Evolutionary conservation across 2,888 invertebrate species (phyloP), one percentile per base, ranked within the genome.

Genomic region (Clanis bilineata): DNA sequence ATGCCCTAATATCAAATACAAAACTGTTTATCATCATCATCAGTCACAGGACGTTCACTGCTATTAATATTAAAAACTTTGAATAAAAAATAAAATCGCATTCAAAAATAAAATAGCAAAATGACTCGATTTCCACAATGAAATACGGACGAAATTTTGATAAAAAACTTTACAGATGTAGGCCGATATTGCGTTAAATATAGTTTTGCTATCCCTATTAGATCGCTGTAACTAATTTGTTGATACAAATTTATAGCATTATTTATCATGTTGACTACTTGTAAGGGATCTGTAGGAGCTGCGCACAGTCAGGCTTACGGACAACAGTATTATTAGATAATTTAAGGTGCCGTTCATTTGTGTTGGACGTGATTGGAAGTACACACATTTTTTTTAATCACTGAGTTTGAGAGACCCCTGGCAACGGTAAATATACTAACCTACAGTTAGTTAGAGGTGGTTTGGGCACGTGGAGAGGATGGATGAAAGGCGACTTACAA

Each of bases 261-360:
- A 85, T 85, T 85, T 83, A 68, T 69, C 86, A 87, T 88, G 91
- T 91, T 91, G 84, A 90, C 91, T 91, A 91, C 91, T 91, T 90
- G 73, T 91, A 91, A 91, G 90, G 71, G 62, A 66, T 47, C 51
- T 73, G 73, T 78, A 85, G 82, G 78, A 79, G 85, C 83, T 82
- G 79, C 71, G 81, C 80, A 47, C 28, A 32, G 71, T 73, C 66
- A 72, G 61, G 67, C 63, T 62, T 39, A 39, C 36, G 32, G 47
- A 47, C 25, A 51, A 25, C 47, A 22, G 57, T 44, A 41, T 39
- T 51, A 51, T 32, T 51, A 51, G 51, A 51, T 51, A 51, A 32
- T 51, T 51, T 51, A 51, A 51, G 51, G 28, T 32, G 5, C 28
- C 51, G 51, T 32, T 28, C 6, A 9, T 32, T 51, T 51, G 32